Base-by-base conservation (phyloP, 2,888 invertebrate species). In the Pseudeuparius sepicola region DNA sequence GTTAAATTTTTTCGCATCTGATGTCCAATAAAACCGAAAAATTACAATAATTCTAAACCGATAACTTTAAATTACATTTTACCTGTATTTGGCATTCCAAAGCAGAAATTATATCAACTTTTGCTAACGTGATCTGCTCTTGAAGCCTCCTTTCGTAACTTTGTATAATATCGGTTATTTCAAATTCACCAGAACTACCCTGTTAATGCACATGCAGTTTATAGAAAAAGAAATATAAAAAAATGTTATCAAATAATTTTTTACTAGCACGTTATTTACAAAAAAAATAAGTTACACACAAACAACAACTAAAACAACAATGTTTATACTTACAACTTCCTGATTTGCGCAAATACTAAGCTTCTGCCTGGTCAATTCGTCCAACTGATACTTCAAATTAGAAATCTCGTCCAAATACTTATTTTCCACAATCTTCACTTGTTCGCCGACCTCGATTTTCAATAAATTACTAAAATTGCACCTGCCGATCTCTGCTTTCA, bases 11-110 rank as follows among this genome's bases (percentile, higher is more conserved):
- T n/a, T n/a, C n/a, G n/a, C n/a, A n/a, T n/a, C n/a, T n/a, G n/a
- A n/a, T n/a, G n/a, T n/a, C n/a, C n/a, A n/a, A n/a, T n/a, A n/a
- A n/a, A n/a, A n/a, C n/a, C n/a, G n/a, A n/a, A n/a, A n/a, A n/a
- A n/a, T n/a, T n/a, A n/a, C n/a, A n/a, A n/a, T n/a, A n/a, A n/a
- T n/a, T n/a, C n/a, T n/a, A n/a, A n/a, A n/a, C n/a, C n/a, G n/a
- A n/a, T n/a, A n/a, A n/a, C n/a, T n/a, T n/a, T n/a, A n/a, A n/a
- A n/a, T n/a, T n/a, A n/a, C n/a, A n/a, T n/a, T n/a, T 9, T 70
- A 83, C 84, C 78, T 81, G 78, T 51, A 84, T 73, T 56, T 83
- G 77, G 37, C 72, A 72, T 60, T 78, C 79, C 48, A 84, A 64
- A 47, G 77, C 75, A 44, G 69, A 68, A 43, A 77, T 68, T 48